Conservation (phyloP, 2,113 vertebrate species). For the Rhegmatorhina hoffmannsi region DNA sequence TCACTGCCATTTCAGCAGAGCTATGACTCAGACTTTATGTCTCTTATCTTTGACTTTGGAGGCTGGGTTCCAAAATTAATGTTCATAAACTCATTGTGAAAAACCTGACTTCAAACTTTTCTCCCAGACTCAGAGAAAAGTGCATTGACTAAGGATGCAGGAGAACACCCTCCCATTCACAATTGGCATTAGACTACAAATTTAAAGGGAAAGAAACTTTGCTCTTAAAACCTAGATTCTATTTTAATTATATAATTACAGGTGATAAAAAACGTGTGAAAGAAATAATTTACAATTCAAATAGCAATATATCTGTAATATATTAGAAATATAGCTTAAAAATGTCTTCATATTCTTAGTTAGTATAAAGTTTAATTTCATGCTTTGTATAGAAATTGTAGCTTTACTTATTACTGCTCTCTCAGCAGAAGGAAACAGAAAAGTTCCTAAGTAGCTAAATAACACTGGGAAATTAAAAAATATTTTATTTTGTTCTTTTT, state of each 20-base stretch:
- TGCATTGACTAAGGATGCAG: not conserved
- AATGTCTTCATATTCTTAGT: slow-evolving; percentile 30
- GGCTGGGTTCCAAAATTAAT: not conserved
- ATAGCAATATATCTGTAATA: slow-evolving; percentile 25
- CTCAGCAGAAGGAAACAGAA: slow-evolving; percentile 42
- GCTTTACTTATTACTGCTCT: not conserved
- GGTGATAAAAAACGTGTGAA: slow-evolving; percentile 29
- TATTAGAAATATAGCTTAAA: slow-evolving; percentile 48
- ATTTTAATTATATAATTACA: not conserved
- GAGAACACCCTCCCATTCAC: not conserved
- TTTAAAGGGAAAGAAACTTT: slow-evolving; percentile 9
- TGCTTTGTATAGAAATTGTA: slow-evolving; percentile 30
- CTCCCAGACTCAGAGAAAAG: not conserved
- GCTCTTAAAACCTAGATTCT: not conserved
- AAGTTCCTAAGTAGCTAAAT: slow-evolving; percentile 60
- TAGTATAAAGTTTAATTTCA: slow-evolving; percentile 34
- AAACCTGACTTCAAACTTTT: not conserved
- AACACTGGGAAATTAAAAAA: slow-evolving; percentile 75
- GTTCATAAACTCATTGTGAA: not conserved
- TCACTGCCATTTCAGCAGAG: not conserved
- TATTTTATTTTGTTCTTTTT: slow-evolving; percentile 54
- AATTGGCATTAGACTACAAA: not conserved
- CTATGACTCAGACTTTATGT: not conserved
- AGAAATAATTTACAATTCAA: slow-evolving; percentile 38
- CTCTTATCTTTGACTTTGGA: not conserved